Conservation (phyloP, 2,888 invertebrate genomes). For the Rhodophaea formosa region DNA sequence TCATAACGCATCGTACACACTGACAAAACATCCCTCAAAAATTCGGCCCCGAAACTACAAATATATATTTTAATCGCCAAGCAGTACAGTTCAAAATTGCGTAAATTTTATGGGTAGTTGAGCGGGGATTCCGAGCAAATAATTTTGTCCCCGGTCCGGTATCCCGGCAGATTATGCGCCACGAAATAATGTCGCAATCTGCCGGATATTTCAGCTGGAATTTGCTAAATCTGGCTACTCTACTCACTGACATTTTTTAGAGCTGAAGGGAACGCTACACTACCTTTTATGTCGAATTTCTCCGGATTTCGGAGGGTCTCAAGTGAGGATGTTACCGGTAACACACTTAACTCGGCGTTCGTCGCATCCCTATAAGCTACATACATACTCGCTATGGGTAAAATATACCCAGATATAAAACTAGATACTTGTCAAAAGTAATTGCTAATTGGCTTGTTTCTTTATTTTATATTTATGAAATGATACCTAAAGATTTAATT, state of each 20-base stretch:
- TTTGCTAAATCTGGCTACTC: background rate
- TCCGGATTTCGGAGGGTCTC: too few relatives aligned
- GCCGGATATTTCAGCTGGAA: background rate
- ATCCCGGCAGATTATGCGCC: background rate
- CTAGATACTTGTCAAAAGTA: too few relatives aligned
- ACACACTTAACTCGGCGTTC: too few relatives aligned
- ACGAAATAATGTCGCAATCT: constrained; percentile 2
- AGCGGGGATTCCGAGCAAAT: background rate
- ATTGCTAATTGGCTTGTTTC: too few relatives aligned
- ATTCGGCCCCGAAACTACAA: background rate
- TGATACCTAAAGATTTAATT: too few relatives aligned
- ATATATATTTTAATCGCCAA: background rate
- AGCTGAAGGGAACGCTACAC: background rate
- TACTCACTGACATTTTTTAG: background rate
- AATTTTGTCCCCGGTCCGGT: background rate
- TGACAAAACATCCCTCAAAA: background rate
- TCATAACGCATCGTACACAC: background rate
- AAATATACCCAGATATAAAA: too few relatives aligned
- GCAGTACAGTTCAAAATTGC: background rate
- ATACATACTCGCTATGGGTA: too few relatives aligned
- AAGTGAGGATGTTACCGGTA: too few relatives aligned
- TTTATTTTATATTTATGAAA: too few relatives aligned
- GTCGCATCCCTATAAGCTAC: too few relatives aligned
- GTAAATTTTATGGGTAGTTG: background rate
- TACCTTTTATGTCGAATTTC: background rate